phyloP scores from a whole-genome alignment of 2,797 vertebrate genomes.

The Rhabdomys pumilio region DNA sequence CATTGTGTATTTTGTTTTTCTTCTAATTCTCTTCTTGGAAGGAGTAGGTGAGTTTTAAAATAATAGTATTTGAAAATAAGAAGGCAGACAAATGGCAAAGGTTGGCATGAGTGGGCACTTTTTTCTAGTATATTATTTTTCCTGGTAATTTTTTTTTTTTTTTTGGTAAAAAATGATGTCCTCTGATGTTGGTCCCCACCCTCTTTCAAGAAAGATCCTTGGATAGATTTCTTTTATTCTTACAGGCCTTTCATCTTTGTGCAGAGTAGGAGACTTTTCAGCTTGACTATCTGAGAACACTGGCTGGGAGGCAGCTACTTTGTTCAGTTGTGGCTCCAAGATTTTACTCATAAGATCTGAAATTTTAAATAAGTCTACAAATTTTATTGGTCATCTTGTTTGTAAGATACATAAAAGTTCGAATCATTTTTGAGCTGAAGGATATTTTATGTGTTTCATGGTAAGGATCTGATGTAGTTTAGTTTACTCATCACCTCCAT shows the following conservation, averaged over 20 bases:
- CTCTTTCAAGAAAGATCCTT: not conserved
- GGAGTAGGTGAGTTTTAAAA: not conserved
- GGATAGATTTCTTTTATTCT: slow-evolving; percentile 1
- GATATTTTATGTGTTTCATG: not conserved
- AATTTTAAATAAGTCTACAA: not conserved
- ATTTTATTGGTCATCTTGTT: not conserved
- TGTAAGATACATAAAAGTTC: not conserved
- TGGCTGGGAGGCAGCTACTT: not conserved
- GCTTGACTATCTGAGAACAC: not conserved
- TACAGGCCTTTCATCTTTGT: not conserved
- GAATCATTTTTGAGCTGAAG: not conserved
- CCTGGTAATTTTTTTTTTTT: not conserved
- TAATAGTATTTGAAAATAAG: not conserved
- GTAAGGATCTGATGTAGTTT: not conserved
- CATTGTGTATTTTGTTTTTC: not conserved
- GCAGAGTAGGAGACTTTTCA: not conserved
- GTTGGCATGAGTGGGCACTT: not conserved
- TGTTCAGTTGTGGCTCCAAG: not conserved
- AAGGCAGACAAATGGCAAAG: not conserved
- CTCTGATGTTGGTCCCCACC: not conserved
- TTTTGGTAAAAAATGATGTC: not conserved
- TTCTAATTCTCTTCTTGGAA: slow-evolving; percentile 24
- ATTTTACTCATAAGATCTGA: not conserved
- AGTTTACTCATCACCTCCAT: not conserved
- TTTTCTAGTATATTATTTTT: not conserved